Conservation (phyloP, 2,888 invertebrate genomes). For the Hyposoter dolosus region DNA sequence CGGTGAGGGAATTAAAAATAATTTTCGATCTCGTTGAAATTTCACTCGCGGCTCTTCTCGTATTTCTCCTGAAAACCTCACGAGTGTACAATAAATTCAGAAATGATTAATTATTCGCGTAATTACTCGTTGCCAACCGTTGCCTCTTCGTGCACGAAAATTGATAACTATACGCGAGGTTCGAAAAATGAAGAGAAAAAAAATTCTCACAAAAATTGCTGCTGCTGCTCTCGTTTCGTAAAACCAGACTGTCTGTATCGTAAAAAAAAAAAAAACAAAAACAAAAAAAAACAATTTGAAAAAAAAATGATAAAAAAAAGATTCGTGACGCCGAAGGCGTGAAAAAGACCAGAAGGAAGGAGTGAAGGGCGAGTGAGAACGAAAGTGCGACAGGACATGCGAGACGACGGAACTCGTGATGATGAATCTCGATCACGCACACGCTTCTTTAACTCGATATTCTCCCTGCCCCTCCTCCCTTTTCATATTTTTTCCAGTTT, state of each 20-base stretch:
- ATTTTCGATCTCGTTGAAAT: neutral
- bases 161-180: neutral
- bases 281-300: constrained; percentile 30
- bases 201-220: constrained; percentile 8
- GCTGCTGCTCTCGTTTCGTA: constrained; percentile 4
- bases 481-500: neutral
- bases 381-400: constrained; percentile 83
- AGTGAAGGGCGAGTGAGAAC: constrained; percentile 71
- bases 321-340: constrained; percentile 71
- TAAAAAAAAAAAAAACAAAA: constrained; percentile 1
- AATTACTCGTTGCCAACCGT: neutral
- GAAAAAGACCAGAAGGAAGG: constrained; percentile 73
- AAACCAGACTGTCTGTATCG: neutral
- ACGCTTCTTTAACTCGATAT: constrained; percentile 67
- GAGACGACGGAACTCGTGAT: constrained; percentile 75
- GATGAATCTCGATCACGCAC: constrained; percentile 83
- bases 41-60: neutral
- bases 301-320: no score
- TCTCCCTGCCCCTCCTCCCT: neutral
- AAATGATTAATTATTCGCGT: neutral
- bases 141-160: neutral
- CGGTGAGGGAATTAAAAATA: no score
- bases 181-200: neutral
- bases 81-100: neutral
- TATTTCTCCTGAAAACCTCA: neutral